Evolutionary conservation across 1,140 invertebrate species (phyloP), one percentile per base, ranked within the genome.

Genomic region (Bombus waltoni): DNA sequence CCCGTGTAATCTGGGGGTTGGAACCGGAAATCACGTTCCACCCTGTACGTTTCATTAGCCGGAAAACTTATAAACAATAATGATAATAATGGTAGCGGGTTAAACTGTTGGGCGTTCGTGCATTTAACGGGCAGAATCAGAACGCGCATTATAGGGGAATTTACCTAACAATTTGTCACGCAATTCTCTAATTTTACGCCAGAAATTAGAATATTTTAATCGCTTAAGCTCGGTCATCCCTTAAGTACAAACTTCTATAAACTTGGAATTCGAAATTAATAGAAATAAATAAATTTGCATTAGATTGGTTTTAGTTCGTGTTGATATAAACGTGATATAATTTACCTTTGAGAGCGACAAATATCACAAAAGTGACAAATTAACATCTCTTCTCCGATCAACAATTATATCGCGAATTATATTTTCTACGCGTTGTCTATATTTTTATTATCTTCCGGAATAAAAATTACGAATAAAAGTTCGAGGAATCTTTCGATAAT

Each of bases 11-110:
- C 85, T 84, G 77, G 65, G 70, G 68, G 73, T 68, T 83, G 42
- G 59, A 76, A 68, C 57, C 57, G 84, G 42, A 76, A 79, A 86
- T 78, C 38, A 79, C 70, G 65, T 89, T 76, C 78, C 62, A 32
- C 65, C 53, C 28, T 40, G 25, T 70, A 78, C 70, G 68, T 86
- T 76, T 85, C 83, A 80, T 85, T 85, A 85, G 44, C 76, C 68
- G 76, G 18, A 53, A 32, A 65, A 85, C 83, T 85, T 85, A 73
- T 85, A 85, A 85, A 80, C 83, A 85, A 85, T 85, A 80, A 80
- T 72, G n/a, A 35, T 40, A 85, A 80, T 73, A 80, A 80, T 18
- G 35, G 42, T 9, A 5, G 32, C 5, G 13, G 83, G 53, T 53
- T 83, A 77, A 86, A 53, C 53, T n/a, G 53, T 22, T 57, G 66